Evolutionary conservation across 1,140 invertebrate species (phyloP).

Genomic region (Pogonomyrmex barbatus): DNA sequence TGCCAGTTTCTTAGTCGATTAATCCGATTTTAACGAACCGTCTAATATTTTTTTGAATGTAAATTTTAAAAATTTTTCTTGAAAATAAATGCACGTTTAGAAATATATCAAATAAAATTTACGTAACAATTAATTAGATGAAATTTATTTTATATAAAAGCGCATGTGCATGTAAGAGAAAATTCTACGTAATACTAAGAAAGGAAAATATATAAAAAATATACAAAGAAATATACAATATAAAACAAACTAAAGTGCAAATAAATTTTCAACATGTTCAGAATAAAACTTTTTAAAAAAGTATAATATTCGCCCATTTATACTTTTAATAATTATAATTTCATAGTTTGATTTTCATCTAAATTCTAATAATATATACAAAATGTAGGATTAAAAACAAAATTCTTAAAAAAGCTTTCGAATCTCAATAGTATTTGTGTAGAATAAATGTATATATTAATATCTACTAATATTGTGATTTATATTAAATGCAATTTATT

Average conservation of each 20-base stretch:
- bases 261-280: neutral
- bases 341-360: neutral
- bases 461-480: neutral
- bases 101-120: neutral
- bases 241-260: too few species aligned
- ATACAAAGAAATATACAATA: too few species aligned
- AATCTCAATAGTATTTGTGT: neutral
- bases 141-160: neutral
- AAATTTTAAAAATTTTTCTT: neutral
- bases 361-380: neutral
- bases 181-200: neutral
- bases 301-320: neutral
- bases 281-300: neutral
- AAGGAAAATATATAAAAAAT: too few species aligned
- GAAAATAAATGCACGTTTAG: neutral
- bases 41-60: neutral
- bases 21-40: neutral
- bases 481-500: neutral
- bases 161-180: neutral
- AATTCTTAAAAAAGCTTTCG: neutral
- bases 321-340: neutral
- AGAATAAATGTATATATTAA: neutral
- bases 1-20: neutral
- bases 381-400: neutral
- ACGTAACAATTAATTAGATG: neutral